phyloP scores from a whole-genome alignment of 2,113 vertebrate genomes.

The Empidonax traillii region DNA sequence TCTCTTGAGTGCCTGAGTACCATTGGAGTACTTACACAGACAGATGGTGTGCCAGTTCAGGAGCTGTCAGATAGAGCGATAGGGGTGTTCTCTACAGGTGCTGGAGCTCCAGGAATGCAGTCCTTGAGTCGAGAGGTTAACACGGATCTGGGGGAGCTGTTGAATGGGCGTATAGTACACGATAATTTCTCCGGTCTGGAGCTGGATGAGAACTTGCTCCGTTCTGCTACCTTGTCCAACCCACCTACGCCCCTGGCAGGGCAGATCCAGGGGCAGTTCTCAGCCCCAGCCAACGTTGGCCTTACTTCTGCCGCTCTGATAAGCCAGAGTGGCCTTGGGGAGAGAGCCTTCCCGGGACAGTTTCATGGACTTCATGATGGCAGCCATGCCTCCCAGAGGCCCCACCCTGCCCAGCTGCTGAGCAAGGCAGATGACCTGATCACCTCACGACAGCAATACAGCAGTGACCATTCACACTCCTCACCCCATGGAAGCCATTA shows the following conservation, averaged over 20 bases:
- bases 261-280: conserved; percentile 83
- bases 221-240: conserved; percentile 82
- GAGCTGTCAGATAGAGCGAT: conserved; percentile 86
- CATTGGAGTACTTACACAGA: conserved; percentile 89
- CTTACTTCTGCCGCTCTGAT: conserved; percentile 85
- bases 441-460: conserved; percentile 87
- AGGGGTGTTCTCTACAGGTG: conserved; percentile 85
- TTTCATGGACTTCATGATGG: conserved; percentile 83
- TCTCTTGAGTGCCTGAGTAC: conserved; percentile 97
- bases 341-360: conserved; percentile 89
- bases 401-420: conserved; percentile 85
- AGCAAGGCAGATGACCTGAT: conserved; percentile 88
- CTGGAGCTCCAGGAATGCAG: conserved; percentile 84
- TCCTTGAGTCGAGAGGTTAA: conserved; percentile 82
- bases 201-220: conserved; percentile 94
- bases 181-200: conserved; percentile 93
- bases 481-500: conserved; percentile 95
- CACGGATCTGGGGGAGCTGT: conserved; percentile 87
- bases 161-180: conserved; percentile 88
- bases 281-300: conserved; percentile 80
- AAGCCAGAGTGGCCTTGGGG: conserved; percentile 85
- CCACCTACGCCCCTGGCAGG: conserved; percentile 81
- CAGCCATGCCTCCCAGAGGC: conserved; percentile 85
- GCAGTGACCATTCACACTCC: conserved; percentile 84
- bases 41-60: conserved; percentile 85